phyloP scores from a whole-genome alignment of 1,140 invertebrate species.

The Heliconius melpomene region DNA sequence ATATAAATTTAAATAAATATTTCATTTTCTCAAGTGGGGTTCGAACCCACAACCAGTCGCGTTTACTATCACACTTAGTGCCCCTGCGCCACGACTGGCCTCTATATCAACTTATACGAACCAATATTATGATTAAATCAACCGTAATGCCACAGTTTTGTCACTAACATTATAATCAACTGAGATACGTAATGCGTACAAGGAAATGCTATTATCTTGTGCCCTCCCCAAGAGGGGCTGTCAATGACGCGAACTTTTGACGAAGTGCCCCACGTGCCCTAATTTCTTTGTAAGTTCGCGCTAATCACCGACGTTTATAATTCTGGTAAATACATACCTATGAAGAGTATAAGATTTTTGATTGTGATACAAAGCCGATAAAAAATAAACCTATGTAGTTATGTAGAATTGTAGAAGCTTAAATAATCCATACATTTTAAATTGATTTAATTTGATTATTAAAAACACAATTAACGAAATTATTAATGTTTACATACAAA shows the following conservation, averaged over 20 bases:
- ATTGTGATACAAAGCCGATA: too few relatives aligned
- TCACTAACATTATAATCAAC: conserved; percentile 52
- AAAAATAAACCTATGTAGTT: too few relatives aligned
- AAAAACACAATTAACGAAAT: too few relatives aligned
- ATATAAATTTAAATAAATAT: not conserved
- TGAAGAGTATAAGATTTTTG: too few relatives aligned
- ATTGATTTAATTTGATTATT: too few relatives aligned
- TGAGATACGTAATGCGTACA: conserved; percentile 48
- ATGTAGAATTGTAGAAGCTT: too few relatives aligned
- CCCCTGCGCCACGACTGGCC: too few relatives aligned
- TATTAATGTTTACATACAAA: too few relatives aligned
- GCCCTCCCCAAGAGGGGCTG: conserved; percentile 28
- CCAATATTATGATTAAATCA: not conserved
- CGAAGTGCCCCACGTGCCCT: conserved; percentile 38
- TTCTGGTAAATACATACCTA: not conserved
- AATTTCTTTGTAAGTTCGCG: conserved; percentile 37
- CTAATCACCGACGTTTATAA: conserved; percentile 27
- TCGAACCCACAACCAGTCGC: not conserved
- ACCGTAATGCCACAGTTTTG: not conserved
- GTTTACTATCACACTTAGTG: not conserved
- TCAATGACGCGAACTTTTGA: conserved; percentile 42
- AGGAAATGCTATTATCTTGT: conserved; percentile 52
- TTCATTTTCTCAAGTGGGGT: not conserved
- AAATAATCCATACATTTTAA: too few relatives aligned
- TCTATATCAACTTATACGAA: too few relatives aligned